phyloP scores from a whole-genome alignment of 2,113 vertebrate genomes.

The Suncus etruscus region DNA sequence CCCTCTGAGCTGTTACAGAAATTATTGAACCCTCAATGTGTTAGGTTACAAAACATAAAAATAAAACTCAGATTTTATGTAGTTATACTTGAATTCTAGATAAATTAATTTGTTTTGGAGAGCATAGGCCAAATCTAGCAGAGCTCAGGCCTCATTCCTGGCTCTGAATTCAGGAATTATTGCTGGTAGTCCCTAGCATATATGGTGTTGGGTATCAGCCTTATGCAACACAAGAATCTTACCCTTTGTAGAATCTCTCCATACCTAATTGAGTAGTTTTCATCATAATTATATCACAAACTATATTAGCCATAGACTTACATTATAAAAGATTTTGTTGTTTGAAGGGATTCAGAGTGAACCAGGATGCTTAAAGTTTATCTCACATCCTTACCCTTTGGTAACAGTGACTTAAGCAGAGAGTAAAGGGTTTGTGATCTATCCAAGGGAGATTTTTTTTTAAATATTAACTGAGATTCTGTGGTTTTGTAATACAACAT shows the following conservation, averaged over 20 bases:
- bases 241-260: no score
- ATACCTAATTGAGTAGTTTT: no score
- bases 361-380: not conserved
- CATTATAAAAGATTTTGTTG: not conserved
- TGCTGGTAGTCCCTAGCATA: no score
- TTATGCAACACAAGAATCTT: no score
- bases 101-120: not conserved
- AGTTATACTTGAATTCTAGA: slow-evolving; percentile 17
- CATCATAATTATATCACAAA: not conserved
- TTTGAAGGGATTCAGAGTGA: slow-evolving; percentile 36
- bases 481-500: no score
- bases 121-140: not conserved
- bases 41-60: not conserved
- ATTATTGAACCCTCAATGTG: not conserved
- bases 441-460: not conserved
- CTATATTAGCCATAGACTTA: not conserved
- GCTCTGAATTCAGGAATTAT: no score
- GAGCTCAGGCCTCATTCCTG: no score
- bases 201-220: no score
- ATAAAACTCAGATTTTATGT: not conserved
- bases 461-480: no score
- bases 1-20: not conserved
- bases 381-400: not conserved
- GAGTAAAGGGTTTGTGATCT: no score
- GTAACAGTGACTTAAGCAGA: not conserved